These are phyloP conservation scores for Rhombomys opimus DNA, from an alignment of 2,113 vertebrate species.

Conservation along the genomic window DNA sequence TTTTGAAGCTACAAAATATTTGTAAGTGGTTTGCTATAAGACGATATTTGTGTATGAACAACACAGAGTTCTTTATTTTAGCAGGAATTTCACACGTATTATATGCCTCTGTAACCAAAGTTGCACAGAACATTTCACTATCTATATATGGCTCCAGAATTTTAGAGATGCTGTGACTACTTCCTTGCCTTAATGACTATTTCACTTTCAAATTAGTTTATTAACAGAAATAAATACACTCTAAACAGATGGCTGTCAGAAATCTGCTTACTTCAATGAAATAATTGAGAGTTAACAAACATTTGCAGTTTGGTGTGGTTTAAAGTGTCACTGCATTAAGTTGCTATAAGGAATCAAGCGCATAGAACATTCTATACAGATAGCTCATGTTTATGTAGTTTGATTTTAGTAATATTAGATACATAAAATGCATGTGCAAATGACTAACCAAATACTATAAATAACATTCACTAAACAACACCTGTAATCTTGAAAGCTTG, in stretches of 20 bases:
- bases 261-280: constrained; percentile 82
- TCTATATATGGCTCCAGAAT: constrained; percentile 61
- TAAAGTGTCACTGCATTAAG: constrained; percentile 75
- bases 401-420: constrained; percentile 74
- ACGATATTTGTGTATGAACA: background rate
- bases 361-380: constrained; percentile 65
- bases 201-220: constrained; percentile 81
- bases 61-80: constrained; percentile 14
- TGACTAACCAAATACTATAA: constrained; percentile 62
- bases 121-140: constrained; percentile 35
- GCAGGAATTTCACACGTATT: constrained; percentile 14
- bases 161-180: constrained; percentile 49
- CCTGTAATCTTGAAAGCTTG: constrained; percentile 53
- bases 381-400: constrained; percentile 77
- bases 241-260: constrained; percentile 83
- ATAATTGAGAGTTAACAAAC: constrained; percentile 67
- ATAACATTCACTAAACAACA: constrained; percentile 67
- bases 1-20: constrained; percentile 36
- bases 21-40: constrained; percentile 14
- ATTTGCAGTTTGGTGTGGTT: constrained; percentile 64
- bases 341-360: constrained; percentile 68
- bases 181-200: constrained; percentile 79
- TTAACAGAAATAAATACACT: constrained; percentile 75
- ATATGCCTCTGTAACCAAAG: constrained; percentile 33
- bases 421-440: constrained; percentile 70